A percentile compares a stretch with the other conserved stretches of the same genome.
These are phyloP conservation scores for Nannospalax galili DNA, from an alignment of 2,113 vertebrate species.

Conservation along the genomic window DNA sequence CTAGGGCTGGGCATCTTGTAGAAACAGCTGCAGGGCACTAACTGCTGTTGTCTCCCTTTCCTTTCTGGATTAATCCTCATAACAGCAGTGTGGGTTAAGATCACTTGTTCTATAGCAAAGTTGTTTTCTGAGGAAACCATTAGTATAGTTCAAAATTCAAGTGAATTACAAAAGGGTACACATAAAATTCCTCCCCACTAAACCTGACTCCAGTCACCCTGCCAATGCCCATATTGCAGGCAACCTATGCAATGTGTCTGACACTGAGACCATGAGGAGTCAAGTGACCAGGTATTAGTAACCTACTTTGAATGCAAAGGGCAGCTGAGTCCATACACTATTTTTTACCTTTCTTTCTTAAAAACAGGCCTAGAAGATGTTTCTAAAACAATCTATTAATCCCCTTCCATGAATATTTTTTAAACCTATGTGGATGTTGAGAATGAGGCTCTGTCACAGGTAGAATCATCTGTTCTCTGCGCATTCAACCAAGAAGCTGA, in stretches of 20 bases:
- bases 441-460: neutral
- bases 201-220: neutral
- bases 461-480: too few species aligned
- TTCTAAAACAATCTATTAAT: neutral
- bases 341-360: neutral
- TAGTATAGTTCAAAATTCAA: neutral
- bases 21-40: too few species aligned
- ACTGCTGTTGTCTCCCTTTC: too few species aligned
- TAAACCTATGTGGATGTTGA: neutral
- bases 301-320: neutral
- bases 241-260: neutral
- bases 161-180: neutral
- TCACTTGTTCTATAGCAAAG: neutral
- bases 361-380: neutral
- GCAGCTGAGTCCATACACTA: neutral
- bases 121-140: neutral
- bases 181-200: neutral
- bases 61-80: neutral
- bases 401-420: neutral
- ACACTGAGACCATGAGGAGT: neutral
- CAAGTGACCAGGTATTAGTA: neutral
- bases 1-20: rapidly evolving
- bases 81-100: neutral
- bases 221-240: too few species aligned
- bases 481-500: neutral